These are phyloP conservation scores for Zapornia atra DNA, from an alignment of 2,113 vertebrate genomes.

Conservation along the genomic window DNA sequence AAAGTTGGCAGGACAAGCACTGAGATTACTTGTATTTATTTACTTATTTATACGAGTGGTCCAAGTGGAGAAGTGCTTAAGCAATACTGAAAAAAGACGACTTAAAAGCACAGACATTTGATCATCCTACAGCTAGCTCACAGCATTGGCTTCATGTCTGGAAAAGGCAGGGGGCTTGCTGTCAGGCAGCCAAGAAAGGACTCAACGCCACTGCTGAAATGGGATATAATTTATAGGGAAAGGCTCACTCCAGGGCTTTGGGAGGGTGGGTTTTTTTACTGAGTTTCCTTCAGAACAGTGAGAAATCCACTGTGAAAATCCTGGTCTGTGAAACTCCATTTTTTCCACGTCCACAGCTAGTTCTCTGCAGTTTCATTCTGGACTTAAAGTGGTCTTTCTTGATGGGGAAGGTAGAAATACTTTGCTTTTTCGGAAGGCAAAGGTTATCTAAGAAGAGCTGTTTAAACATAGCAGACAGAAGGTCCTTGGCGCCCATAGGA, in stretches of 20 bases:
- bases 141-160: constrained; percentile 52
- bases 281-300: neutral
- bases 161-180: constrained; percentile 60
- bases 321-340: constrained; percentile 8
- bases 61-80: constrained; percentile 48
- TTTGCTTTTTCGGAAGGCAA: neutral
- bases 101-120: constrained; percentile 59
- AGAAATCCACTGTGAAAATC: neutral
- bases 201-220: constrained; percentile 42
- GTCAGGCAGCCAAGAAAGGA: constrained; percentile 37
- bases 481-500: neutral
- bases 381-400: neutral
- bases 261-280: neutral
- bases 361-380: neutral
- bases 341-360: neutral
- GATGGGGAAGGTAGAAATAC: neutral
- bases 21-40: constrained; percentile 38
- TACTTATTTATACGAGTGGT: constrained; percentile 41
- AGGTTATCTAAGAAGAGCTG: neutral
- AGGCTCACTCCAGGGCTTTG: neutral
- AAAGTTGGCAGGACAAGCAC: constrained; percentile 7
- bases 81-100: constrained; percentile 56
- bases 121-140: constrained; percentile 54
- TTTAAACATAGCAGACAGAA: neutral
- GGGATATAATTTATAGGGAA: constrained; percentile 38